Conservation (phyloP, 2,888 invertebrate species). For the Hypercompe scribonia region DNA sequence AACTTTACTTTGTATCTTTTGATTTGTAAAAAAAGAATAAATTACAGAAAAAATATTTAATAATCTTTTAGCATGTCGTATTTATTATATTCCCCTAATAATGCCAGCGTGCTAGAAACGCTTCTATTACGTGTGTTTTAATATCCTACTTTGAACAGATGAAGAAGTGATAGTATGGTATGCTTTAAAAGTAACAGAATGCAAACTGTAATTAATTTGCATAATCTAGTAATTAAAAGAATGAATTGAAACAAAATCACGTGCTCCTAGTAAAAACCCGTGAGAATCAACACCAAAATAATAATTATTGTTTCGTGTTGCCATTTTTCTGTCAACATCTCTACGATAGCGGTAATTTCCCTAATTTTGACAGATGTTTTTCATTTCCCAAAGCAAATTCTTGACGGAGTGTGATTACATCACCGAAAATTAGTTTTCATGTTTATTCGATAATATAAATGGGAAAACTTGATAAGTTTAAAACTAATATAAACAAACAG, state of each 20-base stretch:
- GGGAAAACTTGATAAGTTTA: too few species aligned
- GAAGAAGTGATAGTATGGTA: neutral
- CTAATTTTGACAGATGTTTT: neutral
- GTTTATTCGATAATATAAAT: too few species aligned
- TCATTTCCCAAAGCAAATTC: neutral
- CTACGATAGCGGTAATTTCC: neutral
- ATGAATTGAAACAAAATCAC: neutral
- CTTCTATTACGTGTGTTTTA: neutral
- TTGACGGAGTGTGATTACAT: too few species aligned
- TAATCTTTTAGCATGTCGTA: neutral
- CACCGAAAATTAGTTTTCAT: too few species aligned
- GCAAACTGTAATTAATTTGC: slow-evolving; percentile 6
- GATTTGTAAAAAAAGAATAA: neutral
- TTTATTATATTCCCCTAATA: neutral
- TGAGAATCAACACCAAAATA: neutral
- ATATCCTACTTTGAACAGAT: neutral
- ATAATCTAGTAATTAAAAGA: slow-evolving; percentile 6
- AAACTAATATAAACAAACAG: too few species aligned
- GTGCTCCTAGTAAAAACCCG: neutral
- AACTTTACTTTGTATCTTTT: neutral
- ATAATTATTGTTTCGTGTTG: neutral
- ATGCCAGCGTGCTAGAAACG: neutral
- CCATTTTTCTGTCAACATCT: neutral
- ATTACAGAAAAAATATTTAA: neutral
- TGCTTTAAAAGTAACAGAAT: neutral